These are phyloP conservation scores for Ceratotherium simum DNA, from an alignment of 2,113 vertebrate genomes.

Conservation along the genomic window DNA sequence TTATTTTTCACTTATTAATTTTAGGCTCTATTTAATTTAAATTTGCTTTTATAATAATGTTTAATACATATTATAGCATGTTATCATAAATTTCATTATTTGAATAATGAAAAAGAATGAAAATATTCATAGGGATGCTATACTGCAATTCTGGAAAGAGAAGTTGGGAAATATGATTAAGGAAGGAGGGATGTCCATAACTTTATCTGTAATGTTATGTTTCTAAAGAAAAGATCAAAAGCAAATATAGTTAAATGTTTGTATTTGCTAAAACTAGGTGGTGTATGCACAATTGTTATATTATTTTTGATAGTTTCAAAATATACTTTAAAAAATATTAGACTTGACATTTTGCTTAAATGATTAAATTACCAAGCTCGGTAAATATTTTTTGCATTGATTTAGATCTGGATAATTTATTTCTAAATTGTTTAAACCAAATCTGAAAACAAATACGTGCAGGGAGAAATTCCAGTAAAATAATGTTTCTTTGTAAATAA, in stretches of 20 bases:
- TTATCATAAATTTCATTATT: background rate
- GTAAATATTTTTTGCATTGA: conserved; percentile 9
- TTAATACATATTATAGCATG: background rate
- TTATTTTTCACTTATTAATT: conserved; percentile 14
- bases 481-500: conserved; percentile 3
- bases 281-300: background rate
- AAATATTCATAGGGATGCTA: background rate
- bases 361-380: background rate
- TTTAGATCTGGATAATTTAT: background rate
- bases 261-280: background rate
- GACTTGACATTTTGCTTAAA: background rate
- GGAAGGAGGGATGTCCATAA: background rate
- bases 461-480: background rate
- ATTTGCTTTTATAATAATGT: conserved; percentile 30
- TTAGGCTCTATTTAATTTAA: conserved; percentile 40
- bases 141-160: background rate
- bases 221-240: conserved; percentile 42
- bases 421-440: conserved; percentile 16
- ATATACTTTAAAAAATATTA: conserved; percentile 29
- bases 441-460: background rate
- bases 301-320: background rate
- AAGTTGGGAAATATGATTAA: background rate
- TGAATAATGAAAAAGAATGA: background rate
- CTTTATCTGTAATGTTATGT: background rate
- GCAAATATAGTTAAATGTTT: background rate